Percentiles rank a stretch among this genome's conserved stretches.
These are phyloP conservation scores for Spilosoma lubricipeda DNA, from an alignment of 2,888 invertebrate species.

Conservation along the genomic window DNA sequence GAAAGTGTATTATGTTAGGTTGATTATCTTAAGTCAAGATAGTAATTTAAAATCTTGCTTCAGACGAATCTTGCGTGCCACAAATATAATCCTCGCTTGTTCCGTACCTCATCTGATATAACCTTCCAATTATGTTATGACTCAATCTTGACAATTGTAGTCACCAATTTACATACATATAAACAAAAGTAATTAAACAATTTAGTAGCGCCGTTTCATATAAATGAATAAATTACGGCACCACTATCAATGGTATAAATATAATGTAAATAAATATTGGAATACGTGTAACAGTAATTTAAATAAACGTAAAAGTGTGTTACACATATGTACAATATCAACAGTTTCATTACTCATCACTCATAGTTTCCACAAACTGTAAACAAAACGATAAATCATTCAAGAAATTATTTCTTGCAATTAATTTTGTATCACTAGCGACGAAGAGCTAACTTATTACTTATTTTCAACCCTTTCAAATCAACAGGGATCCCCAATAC, in stretches of 20 bases:
- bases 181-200: neutral
- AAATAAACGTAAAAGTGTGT: constrained; percentile 8
- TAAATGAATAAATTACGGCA: neutral
- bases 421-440: constrained; percentile 38
- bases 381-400: constrained; percentile 61
- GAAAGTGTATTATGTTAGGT: too few relatives aligned
- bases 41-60: too few relatives aligned
- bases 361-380: constrained; percentile 25
- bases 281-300: constrained; percentile 28
- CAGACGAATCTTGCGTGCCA: neutral
- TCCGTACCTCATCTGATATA: neutral
- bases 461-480: constrained; percentile 41
- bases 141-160: neutral
- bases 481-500: constrained; percentile 18
- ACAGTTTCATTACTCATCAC: constrained; percentile 38
- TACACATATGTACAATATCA: constrained; percentile 16
- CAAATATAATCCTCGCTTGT: neutral
- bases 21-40: too few relatives aligned
- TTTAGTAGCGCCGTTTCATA: neutral
- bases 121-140: neutral
- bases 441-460: constrained; percentile 27
- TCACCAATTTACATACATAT: neutral
- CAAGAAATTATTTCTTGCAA: constrained; percentile 48
- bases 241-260: neutral
- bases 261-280: constrained; percentile 20